Evolutionary conservation across 2,113 vertebrate species (phyloP), one percentile per base, ranked within the genome.

Genomic region (Rhagologus leucostigma): DNA sequence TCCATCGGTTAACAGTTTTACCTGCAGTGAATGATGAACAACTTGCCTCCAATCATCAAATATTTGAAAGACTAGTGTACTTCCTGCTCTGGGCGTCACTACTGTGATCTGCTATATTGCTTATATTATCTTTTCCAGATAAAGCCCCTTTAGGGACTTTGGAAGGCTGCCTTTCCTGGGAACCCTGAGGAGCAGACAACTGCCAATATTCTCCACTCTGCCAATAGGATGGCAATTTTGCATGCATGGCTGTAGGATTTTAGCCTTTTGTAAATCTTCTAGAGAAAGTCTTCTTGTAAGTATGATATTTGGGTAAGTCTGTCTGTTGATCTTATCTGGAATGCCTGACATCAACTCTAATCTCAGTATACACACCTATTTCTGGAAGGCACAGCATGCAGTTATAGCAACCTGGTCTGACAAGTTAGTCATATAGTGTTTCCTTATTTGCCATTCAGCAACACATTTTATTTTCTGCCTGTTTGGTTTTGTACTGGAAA

Each of bases 1-100:
- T 84, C 24, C 2, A 0, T n/a, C 0, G 0, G 21, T 20, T 20
- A 67, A 33, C 19, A 35, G 11, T 57, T 80, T 76, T 44, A 76
- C 20, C 20, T 39, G 9, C n/a, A 53, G 39, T 57, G 37, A 94
- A 53, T 35, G 15, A 65, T 42, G 41, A 85, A 44, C 9, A 5
- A 23, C 11, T 59, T 81, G 30, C 11, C 12, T 56, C 13, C 53
- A 56, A 17, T 32, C 14, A 62, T 30, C 32, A 80, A 68, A 84
- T 80, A 11, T 67, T 53, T 71, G 27, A 68, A 71, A 68, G 33
- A 13, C 26, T 59, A 7, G 4, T 37, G 30, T 59, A 13, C 16
- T 73, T 71, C 26, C 35, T 37, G 5, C 16, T 83, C 8, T 3
- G 29, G 60, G 22, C 35, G 29, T 50, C 37, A 22, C 53, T 76